Percentiles rank a stretch among this genome's conserved stretches.
phyloP scores from a whole-genome alignment of 1,140 invertebrate genomes.

The Drosophila tani region DNA sequence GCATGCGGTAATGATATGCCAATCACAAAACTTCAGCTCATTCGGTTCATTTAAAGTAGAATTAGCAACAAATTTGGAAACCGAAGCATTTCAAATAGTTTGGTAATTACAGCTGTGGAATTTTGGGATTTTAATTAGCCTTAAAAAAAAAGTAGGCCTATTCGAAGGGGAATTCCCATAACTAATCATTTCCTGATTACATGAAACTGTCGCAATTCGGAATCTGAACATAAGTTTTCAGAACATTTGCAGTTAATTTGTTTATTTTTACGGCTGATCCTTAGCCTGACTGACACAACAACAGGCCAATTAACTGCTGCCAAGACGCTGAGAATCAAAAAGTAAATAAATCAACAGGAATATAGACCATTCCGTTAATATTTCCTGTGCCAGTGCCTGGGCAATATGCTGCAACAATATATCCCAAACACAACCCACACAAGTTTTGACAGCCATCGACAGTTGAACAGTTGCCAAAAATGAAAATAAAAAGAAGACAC shows the following conservation, averaged over 20 bases:
- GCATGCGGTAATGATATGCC: constrained; percentile 75
- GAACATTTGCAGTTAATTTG: constrained; percentile 54
- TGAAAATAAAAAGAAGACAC: constrained; percentile 2
- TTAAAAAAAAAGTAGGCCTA: neutral
- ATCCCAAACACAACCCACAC: constrained; percentile 32
- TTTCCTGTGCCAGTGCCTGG: constrained; percentile 58
- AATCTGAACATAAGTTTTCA: neutral
- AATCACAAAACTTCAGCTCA: constrained; percentile 69
- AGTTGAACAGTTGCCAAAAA: constrained; percentile 48
- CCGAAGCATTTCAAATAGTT: constrained; percentile 58
- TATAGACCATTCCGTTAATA: constrained; percentile 54
- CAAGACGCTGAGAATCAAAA: constrained; percentile 68
- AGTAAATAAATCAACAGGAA: constrained; percentile 73
- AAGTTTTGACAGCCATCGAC: constrained; percentile 75
- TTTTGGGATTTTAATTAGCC: constrained; percentile 49
- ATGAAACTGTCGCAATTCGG: constrained; percentile 69
- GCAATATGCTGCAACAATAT: constrained; percentile 60
- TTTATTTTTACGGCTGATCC: constrained; percentile 54
- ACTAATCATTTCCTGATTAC: constrained; percentile 75
- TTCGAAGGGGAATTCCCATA: constrained; percentile 14
- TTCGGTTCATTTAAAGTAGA: constrained; percentile 74
- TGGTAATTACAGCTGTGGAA: constrained; percentile 62
- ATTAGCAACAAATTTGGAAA: constrained; percentile 67
- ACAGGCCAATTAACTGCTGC: constrained; percentile 74
- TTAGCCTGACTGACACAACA: constrained; percentile 68